Percentiles rank a stretch among this genome's conserved stretches.
phyloP scores from a whole-genome alignment of 2,113 vertebrate genomes.

The Salvelinus sp. region DNA sequence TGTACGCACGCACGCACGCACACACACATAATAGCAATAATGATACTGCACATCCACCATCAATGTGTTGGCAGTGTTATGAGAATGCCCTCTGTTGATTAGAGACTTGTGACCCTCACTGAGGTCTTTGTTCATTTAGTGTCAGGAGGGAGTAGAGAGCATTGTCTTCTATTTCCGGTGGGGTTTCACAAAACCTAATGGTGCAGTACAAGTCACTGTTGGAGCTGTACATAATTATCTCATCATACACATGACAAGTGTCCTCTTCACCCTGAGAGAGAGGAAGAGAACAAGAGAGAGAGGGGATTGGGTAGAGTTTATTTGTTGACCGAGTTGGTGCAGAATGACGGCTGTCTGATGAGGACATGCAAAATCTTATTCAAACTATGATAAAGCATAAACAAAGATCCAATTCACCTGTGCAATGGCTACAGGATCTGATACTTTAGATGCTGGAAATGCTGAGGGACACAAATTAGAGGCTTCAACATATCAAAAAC shows the following conservation, averaged over 20 bases:
- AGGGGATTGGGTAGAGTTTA: not conserved
- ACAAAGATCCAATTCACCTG: not conserved
- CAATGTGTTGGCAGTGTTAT: too few species aligned
- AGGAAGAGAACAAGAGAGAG: not conserved
- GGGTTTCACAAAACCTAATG: not conserved
- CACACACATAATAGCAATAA: too few species aligned
- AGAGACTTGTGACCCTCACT: too few species aligned
- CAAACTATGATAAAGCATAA: not conserved
- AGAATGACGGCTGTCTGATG: not conserved
- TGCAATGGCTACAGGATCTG: not conserved
- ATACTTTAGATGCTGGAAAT: not conserved
- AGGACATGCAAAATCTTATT: not conserved
- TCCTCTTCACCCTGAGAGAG: constrained; percentile 16
- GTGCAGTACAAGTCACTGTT: not conserved
- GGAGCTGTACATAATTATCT: not conserved
- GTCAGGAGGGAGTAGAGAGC: not conserved
- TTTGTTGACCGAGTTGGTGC: not conserved
- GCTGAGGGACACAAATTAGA: not conserved
- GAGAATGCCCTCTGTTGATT: too few species aligned
- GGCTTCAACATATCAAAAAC: too few species aligned
- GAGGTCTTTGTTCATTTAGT: not conserved
- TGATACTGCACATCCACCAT: not conserved
- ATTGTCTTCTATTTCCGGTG: not conserved
- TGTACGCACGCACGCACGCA: too few species aligned
- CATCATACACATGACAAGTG: constrained; percentile 27